These are phyloP conservation scores for Drosophila rufa DNA, from an alignment of 1,140 invertebrate genomes.

Conservation along the genomic window DNA sequence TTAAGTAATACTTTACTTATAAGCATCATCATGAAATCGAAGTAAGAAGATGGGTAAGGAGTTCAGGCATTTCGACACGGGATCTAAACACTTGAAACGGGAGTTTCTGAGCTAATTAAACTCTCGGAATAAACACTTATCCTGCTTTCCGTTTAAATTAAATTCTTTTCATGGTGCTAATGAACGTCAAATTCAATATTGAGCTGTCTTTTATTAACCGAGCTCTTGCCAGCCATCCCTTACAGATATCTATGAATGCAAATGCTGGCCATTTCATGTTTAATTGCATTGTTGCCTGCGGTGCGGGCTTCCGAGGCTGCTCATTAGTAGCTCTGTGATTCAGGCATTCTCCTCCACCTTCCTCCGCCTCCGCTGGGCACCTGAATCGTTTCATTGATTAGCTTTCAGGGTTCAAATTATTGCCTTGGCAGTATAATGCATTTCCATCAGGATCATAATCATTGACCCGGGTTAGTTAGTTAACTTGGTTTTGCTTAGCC, in stretches of 20 bases:
- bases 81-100: neutral
- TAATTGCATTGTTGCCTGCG: constrained; percentile 61
- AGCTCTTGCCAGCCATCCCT: constrained; percentile 2
- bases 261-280: constrained; percentile 62
- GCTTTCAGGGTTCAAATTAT: constrained; percentile 44
- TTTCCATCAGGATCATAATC: constrained; percentile 42
- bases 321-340: constrained; percentile 43
- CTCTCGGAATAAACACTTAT: neutral
- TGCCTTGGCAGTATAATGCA: constrained; percentile 45
- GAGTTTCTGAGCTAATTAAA: constrained; percentile 11
- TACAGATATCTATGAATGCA: constrained; percentile 37
- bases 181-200: constrained; percentile 45
- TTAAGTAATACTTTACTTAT: too few relatives aligned
- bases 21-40: neutral
- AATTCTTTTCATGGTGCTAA: constrained; percentile 7
- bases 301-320: constrained; percentile 9
- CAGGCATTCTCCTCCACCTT: constrained; percentile 1
- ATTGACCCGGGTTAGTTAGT: constrained; percentile 25
- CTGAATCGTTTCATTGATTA: constrained; percentile 47
- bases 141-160: constrained; percentile 1
- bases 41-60: neutral
- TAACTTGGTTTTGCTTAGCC: neutral
- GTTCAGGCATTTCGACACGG: neutral
- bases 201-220: constrained; percentile 36
- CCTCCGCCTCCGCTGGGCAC: neutral